Conservation (phyloP, 2,888 invertebrate genomes). For the Germaria angustata region DNA sequence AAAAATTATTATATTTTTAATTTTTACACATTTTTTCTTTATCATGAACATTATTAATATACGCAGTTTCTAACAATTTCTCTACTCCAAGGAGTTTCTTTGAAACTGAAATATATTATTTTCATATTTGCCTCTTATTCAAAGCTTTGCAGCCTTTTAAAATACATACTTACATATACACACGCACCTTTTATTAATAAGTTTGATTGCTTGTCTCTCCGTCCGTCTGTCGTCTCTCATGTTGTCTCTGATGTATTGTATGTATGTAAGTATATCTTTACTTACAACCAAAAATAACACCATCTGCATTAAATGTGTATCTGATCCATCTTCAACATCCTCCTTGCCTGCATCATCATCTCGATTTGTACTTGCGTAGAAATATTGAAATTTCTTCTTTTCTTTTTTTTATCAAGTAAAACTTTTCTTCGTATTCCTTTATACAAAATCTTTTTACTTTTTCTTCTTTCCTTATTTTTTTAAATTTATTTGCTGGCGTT, state of each 20-base stretch:
- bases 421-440: slow-evolving; percentile 13
- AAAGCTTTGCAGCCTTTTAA: not conserved
- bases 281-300: slow-evolving; percentile 31
- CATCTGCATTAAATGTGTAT: slow-evolving; percentile 41
- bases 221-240: not conserved
- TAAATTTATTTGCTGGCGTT: slow-evolving; percentile 4
- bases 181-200: slow-evolving; percentile 22
- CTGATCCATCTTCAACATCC: slow-evolving; percentile 20
- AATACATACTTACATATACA: not conserved
- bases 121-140: not conserved
- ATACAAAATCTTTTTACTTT: not conserved
- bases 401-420: not conserved
- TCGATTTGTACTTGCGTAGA: not conserved
- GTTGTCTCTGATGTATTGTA: slow-evolving; percentile 3
- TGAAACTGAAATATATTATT: slow-evolving; percentile 27
- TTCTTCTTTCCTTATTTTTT: not conserved
- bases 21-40: not conserved
- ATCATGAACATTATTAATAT: slow-evolving; percentile 11
- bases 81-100: slow-evolving; percentile 2
- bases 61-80: slow-evolving; percentile 10
- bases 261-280: too few relatives aligned
- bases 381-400: slow-evolving; percentile 1
- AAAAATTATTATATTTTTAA: too few relatives aligned
- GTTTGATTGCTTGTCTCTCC: not conserved
- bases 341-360: slow-evolving; percentile 1